Evolutionary conservation across 2,888 invertebrate genomes (phyloP).

Genomic region (Heteromurus nitidus): DNA sequence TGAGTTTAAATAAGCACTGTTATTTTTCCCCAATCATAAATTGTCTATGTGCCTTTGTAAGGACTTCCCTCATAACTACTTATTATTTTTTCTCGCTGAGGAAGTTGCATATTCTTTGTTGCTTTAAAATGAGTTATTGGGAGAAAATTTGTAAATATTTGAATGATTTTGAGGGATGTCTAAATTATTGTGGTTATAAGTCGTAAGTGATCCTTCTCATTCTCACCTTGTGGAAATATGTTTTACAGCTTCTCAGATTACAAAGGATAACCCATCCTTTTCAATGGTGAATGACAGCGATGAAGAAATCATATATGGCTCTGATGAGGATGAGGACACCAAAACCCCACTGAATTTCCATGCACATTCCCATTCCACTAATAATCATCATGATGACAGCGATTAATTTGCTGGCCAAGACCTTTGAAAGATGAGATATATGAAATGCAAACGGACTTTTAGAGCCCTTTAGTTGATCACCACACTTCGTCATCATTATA

Average conservation of each 20-base stretch:
- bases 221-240: no score
- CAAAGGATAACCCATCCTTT: constrained; percentile 97
- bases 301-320: constrained; percentile 96
- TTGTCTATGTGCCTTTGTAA: background rate
- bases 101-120: constrained; percentile 1
- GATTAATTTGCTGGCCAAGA: constrained; percentile 56
- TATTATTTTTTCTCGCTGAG: background rate
- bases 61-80: background rate
- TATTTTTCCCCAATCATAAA: background rate
- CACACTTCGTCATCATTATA: no score
- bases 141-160: constrained; percentile 20
- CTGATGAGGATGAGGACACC: constrained; percentile 80
- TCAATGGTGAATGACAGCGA: constrained; percentile 99
- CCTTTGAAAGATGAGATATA: no score
- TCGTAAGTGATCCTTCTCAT: no score
- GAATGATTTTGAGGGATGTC: background rate
- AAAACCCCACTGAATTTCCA: constrained; percentile 80
- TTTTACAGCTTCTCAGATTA: constrained; percentile 87
- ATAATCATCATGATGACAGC: constrained; percentile 71
- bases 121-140: constrained; percentile 28
- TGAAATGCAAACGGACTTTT: no score
- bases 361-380: constrained; percentile 60
- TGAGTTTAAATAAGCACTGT: constrained; percentile 52
- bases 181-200: constrained; percentile 12
- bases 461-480: no score